A percentile compares a stretch with the other conserved stretches of the same genome.
Evolutionary conservation across 2,113 vertebrate species (phyloP).

Genomic region (Felis chaus): DNA sequence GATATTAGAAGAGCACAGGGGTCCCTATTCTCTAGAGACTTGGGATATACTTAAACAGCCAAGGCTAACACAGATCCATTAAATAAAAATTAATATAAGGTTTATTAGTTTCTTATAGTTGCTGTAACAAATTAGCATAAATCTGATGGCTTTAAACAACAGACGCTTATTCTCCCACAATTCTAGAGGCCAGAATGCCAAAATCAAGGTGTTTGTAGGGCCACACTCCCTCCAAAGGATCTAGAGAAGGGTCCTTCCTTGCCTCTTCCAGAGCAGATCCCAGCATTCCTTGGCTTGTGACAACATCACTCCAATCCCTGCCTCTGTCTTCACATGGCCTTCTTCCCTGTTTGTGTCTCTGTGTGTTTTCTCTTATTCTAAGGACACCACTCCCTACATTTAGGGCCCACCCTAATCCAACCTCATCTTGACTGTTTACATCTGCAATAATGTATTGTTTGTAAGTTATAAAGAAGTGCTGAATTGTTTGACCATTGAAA

Average conservation of each 20-base stretch:
- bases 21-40: not conserved
- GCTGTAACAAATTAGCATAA: not conserved
- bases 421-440: not conserved
- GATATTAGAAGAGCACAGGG: not conserved
- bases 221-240: not conserved
- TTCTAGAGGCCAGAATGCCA: not conserved
- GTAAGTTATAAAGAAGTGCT: not conserved
- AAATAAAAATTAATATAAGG: not conserved
- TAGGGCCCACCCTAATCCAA: not conserved
- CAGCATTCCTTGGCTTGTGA: not conserved
- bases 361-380: not conserved
- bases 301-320: not conserved
- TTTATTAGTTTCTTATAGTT: not conserved
- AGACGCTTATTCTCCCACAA: not conserved
- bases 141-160: not conserved
- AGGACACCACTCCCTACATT: not conserved
- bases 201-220: not conserved
- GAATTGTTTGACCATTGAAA: not conserved
- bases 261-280: not conserved
- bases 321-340: not conserved
- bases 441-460: not conserved
- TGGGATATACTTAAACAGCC: not conserved
- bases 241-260: not conserved
- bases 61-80: not conserved
- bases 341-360: not conserved